Conservation (phyloP, 2,797 vertebrate species). For the Euthynnus affinis region DNA sequence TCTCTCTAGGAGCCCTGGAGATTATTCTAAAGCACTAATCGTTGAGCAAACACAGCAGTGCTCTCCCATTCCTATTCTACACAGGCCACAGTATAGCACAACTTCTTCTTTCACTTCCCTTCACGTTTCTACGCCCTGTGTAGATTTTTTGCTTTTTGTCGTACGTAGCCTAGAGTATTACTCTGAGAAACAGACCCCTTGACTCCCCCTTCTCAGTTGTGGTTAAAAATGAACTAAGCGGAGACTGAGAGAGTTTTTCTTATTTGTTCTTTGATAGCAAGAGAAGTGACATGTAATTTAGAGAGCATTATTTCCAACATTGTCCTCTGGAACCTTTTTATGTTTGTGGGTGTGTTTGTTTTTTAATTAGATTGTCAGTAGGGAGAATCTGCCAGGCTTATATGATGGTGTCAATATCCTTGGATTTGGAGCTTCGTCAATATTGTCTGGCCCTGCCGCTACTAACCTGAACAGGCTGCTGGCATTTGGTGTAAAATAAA, state of each 20-base stretch:
- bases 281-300: conserved; percentile 86
- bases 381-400: conserved; percentile 82
- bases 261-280: conserved; percentile 78
- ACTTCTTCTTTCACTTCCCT: conserved; percentile 87
- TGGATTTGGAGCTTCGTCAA: conserved; percentile 87
- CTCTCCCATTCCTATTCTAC: conserved; percentile 95
- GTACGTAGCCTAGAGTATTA: conserved; percentile 78
- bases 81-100: conserved; percentile 94
- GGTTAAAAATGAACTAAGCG: conserved; percentile 69
- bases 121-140: conserved; percentile 73
- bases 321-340: conserved; percentile 85
- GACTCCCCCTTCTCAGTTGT: conserved; percentile 61
- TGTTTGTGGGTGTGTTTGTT: conserved; percentile 87
- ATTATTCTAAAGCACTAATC: conserved; percentile 99
- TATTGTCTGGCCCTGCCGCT: conserved; percentile 84
- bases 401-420: conserved; percentile 87
- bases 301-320: conserved; percentile 86
- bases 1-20: conserved; percentile 97
- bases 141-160: conserved; percentile 80
- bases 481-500: conserved; percentile 90
- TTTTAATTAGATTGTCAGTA: conserved; percentile 89
- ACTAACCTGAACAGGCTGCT: conserved; percentile 87
- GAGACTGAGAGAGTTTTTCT: conserved; percentile 70
- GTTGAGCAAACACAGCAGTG: conserved; percentile 99
- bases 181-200: conserved; percentile 80